Conservation (phyloP, 2,113 vertebrate genomes). For the Proterorhinus semilunaris region DNA sequence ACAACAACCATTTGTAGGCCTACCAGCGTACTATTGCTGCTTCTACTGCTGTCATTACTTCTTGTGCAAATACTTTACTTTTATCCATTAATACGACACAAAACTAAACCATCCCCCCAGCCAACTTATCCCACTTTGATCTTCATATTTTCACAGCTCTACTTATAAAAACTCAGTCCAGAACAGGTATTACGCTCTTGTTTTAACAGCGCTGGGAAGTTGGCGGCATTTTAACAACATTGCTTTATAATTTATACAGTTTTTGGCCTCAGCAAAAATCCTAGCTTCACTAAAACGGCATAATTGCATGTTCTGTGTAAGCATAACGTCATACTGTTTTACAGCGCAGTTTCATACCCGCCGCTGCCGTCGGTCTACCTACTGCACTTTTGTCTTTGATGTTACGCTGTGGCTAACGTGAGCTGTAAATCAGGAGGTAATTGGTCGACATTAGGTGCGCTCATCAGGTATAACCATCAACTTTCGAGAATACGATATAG, state of each 20-base stretch:
- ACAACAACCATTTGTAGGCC: too few relatives aligned
- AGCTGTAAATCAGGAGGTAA: constrained; percentile 27
- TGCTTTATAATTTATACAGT: constrained; percentile 11
- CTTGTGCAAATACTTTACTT: too few relatives aligned
- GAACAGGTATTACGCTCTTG: constrained; percentile 36
- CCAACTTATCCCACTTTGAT: constrained; percentile 43
- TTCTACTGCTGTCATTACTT: too few relatives aligned
- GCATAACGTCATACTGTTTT: constrained; percentile 17
- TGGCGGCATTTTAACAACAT: constrained; percentile 14
- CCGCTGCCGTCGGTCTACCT: constrained; percentile 1
- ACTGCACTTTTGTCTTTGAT: constrained; percentile 12
- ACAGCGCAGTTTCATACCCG: constrained; percentile 14
- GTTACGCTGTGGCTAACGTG: constrained; percentile 12
- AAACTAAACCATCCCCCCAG: constrained; percentile 4
- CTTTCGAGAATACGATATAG: constrained; percentile 30
- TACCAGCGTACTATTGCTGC: too few relatives aligned
- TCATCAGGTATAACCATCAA: constrained; percentile 18
- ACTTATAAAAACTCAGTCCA: constrained; percentile 36
- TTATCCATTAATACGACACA: background rate
- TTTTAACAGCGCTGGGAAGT: constrained; percentile 38
- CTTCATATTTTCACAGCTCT: constrained; percentile 35
- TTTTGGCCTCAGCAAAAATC: constrained; percentile 5
- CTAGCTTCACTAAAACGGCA: constrained; percentile 1
- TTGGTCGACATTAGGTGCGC: constrained; percentile 16
- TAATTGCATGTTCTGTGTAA: constrained; percentile 7